Percentiles rank a stretch among this genome's conserved stretches.
Conservation (phyloP, 2,888 invertebrate species). For the Dione vanillae region DNA sequence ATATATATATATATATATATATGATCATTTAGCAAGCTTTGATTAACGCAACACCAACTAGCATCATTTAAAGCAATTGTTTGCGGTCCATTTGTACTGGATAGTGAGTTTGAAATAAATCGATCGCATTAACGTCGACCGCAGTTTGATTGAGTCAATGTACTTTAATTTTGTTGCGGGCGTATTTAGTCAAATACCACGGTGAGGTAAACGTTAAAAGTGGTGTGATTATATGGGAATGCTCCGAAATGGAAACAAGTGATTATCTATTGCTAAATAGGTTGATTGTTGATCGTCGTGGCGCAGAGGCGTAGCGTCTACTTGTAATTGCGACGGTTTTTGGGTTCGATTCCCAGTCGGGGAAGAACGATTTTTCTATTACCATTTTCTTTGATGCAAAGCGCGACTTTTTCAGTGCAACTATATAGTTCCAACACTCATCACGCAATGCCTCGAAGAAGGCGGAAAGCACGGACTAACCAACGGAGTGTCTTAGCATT, state of each 20-base stretch:
- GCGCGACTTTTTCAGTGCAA: too few species aligned
- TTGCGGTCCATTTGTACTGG: conserved; percentile 36
- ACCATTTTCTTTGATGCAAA: too few species aligned
- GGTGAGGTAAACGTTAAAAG: neutral
- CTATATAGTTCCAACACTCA: too few species aligned
- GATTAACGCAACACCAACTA: conserved; percentile 24
- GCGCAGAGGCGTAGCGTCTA: too few species aligned
- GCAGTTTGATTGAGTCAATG: conserved; percentile 33
- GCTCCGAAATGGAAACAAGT: neutral
- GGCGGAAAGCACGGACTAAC: too few species aligned
- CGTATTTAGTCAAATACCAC: neutral
- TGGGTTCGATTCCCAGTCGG: too few species aligned
- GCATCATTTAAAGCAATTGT: conserved; percentile 33
- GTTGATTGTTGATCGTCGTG: too few species aligned
- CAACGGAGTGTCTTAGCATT: too few species aligned
- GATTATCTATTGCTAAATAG: too few species aligned
- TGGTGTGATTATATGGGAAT: neutral
- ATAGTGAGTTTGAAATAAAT: conserved; percentile 35
- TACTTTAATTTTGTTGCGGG: conserved; percentile 34
- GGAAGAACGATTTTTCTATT: too few species aligned
- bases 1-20: neutral
- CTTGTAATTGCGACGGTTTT: too few species aligned
- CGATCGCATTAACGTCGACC: conserved; percentile 30
- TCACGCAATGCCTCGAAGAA: too few species aligned
- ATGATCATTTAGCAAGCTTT: conserved; percentile 6